Percentiles rank a stretch among this genome's conserved stretches.
phyloP scores from a whole-genome alignment of 35 echinoderm and acorn worm genomes.

The Acanthaster planci region DNA sequence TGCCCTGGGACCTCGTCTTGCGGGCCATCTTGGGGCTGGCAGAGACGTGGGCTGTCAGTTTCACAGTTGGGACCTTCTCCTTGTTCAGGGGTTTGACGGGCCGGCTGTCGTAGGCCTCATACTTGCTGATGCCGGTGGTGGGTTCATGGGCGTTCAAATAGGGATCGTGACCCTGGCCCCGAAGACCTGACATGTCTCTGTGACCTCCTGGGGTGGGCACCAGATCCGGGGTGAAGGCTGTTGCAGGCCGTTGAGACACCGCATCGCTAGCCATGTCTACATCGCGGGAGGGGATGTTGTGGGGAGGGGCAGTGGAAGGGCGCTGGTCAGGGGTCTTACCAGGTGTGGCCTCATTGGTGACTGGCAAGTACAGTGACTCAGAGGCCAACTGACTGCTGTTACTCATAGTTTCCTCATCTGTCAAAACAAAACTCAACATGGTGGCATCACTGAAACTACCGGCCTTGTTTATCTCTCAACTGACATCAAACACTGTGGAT shows the following conservation, averaged over 20 bases:
- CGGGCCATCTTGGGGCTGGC: not conserved
- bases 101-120: slow-evolving; percentile 70
- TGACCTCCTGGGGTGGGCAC: not conserved
- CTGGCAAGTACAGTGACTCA: slow-evolving; percentile 53
- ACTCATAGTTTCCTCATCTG: slow-evolving; percentile 31
- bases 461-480: too few species aligned
- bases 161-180: not conserved
- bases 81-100: slow-evolving; percentile 58
- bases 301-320: slow-evolving; percentile 7
- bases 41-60: not conserved
- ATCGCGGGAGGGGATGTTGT: not conserved
- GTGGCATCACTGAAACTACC: too few species aligned
- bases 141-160: not conserved
- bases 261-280: not conserved
- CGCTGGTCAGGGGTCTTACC: not conserved
- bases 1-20: not conserved
- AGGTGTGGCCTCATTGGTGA: not conserved
- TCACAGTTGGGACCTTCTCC: not conserved
- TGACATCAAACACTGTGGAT: too few species aligned
- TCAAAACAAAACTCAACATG: not conserved
- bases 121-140: slow-evolving; percentile 44
- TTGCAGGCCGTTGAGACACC: not conserved
- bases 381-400: slow-evolving; percentile 37
- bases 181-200: not conserved
- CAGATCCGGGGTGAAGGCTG: not conserved